These are phyloP conservation scores for Callyntrura guangdongensis DNA, from an alignment of 2,888 invertebrate species.

Conservation along the genomic window DNA sequence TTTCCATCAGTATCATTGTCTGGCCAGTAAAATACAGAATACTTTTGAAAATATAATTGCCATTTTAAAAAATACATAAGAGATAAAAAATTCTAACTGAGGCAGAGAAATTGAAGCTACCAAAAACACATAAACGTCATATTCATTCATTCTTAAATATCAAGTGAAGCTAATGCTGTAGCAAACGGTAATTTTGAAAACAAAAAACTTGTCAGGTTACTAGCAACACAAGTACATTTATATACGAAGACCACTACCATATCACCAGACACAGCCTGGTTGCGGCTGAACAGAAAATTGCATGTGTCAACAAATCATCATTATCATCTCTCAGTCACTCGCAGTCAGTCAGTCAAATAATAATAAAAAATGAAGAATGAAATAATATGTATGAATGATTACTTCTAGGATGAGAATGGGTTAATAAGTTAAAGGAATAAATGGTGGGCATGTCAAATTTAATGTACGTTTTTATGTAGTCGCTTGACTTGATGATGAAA, in stretches of 20 bases:
- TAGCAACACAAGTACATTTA: neutral
- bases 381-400: conserved; percentile 47
- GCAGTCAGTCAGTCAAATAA: neutral
- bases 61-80: neutral
- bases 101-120: neutral
- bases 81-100: neutral
- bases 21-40: neutral
- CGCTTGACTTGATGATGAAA: conserved; percentile 8
- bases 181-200: conserved; percentile 11
- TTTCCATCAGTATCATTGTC: neutral
- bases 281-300: conserved; percentile 52
- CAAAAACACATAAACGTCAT: conserved; percentile 11
- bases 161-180: neutral
- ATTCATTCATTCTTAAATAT: conserved; percentile 23
- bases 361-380: neutral
- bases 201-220: conserved; percentile 67
- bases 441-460: neutral
- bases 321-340: neutral
- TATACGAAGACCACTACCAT: neutral
- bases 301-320: conserved; percentile 75
- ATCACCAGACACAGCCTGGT: neutral
- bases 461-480: neutral
- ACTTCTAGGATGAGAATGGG: conserved; percentile 35
- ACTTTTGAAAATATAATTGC: neutral
- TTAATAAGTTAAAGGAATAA: conserved; percentile 62